Evolutionary conservation across 2,797 vertebrate genomes (phyloP).

Genomic region (Spinibarbus caldwelli): DNA sequence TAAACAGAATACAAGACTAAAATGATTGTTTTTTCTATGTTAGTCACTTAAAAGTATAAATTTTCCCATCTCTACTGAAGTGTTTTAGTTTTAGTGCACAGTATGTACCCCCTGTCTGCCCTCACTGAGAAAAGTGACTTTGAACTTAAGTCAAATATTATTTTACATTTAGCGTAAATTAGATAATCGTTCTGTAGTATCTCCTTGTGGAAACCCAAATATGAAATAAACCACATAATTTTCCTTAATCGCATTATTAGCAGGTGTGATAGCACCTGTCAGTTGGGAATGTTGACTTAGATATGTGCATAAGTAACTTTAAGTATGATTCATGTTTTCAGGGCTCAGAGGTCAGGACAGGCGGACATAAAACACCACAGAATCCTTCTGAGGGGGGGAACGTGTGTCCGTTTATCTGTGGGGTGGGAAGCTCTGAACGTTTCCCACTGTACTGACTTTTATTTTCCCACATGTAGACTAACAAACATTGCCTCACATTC

Average conservation of each 20-base stretch:
- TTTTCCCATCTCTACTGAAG: neutral
- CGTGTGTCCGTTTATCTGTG: conserved; percentile 36
- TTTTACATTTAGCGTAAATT: conserved; percentile 14
- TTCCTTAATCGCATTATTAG: neutral
- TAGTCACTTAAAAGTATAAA: neutral
- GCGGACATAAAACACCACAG: conserved; percentile 37
- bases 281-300: conserved; percentile 39
- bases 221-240: neutral
- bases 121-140: conserved; percentile 27
- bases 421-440: conserved; percentile 36
- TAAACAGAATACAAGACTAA: neutral
- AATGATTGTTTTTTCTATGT: neutral
- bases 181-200: neutral
- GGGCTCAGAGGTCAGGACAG: conserved; percentile 18
- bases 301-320: conserved; percentile 20
- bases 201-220: neutral
- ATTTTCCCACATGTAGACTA: neutral
- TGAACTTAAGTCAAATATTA: neutral
- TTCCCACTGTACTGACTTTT: conserved; percentile 16
- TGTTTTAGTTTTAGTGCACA: neutral
- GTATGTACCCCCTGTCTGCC: neutral
- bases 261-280: conserved; percentile 49
- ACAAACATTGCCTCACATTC: neutral
- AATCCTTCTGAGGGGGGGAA: conserved; percentile 21
- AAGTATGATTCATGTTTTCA: conserved; percentile 34